phyloP scores from a whole-genome alignment of 1,140 invertebrate genomes.

The Nomia melanderi region DNA sequence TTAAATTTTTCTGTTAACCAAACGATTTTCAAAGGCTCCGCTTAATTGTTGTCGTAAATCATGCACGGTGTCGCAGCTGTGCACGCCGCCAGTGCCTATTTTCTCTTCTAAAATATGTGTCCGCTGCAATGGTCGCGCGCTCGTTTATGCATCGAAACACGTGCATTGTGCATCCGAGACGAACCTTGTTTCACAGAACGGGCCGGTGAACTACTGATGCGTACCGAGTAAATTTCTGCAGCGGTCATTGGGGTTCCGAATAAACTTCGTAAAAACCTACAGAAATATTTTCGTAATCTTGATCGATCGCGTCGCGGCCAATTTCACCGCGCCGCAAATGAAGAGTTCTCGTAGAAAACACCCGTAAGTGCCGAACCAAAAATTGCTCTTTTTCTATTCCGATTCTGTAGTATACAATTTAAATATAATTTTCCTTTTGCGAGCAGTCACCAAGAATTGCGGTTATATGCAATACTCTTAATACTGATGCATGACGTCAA shows the following conservation, averaged over 20 bases:
- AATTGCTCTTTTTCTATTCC: no score
- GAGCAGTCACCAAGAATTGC: no score
- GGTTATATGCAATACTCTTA: no score
- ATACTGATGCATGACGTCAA: no score
- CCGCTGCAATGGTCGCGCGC: background rate
- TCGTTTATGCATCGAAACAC: background rate
- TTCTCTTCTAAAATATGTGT: constrained; percentile 14
- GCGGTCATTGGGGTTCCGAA: background rate
- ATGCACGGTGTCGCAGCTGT: background rate
- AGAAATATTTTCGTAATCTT: background rate
- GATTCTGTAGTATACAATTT: no score
- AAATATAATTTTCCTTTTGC: no score
- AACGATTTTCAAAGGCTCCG: background rate
- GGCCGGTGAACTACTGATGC: background rate
- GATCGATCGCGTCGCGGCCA: background rate
- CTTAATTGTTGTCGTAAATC: constrained; percentile 11
- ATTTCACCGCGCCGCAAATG: no score
- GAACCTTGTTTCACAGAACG: background rate
- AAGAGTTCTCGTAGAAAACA: no score
- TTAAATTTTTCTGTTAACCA: background rate
- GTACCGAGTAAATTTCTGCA: background rate
- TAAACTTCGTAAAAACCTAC: background rate
- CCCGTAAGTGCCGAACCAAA: no score
- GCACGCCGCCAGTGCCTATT: background rate
- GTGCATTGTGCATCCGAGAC: background rate